Base-by-base conservation (phyloP, 2,113 vertebrate species). In the Gymnarchus niloticus region DNA sequence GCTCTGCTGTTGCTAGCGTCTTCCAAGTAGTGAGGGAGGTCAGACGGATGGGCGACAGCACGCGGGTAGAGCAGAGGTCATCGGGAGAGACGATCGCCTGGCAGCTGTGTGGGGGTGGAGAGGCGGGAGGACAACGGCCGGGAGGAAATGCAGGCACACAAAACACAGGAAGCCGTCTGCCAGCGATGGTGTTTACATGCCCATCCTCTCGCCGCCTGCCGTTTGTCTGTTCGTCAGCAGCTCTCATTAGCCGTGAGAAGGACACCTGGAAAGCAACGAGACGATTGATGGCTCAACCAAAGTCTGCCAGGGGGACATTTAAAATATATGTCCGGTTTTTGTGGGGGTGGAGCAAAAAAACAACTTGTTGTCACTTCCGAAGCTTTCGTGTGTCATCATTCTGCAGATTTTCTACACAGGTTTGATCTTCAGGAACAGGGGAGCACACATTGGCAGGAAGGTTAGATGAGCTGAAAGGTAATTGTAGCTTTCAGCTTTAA, bases 101-200 rank as follows among this genome's bases (percentile, higher is more conserved):
- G 61, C 28, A 25, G 57, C 28, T n/a, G 23, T 84, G 23, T n/a
- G 52, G 51, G 8, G 6, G n/a, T 6, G 52, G 52, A 14, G 52
- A 7, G 52, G 52, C 52, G 52, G 52, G 6, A 54, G 52, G 52
- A 14, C 6, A 7, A 14, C 6, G 52, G 52, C 12, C 8, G 9
- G 25, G 52, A 56, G 57, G 25, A 69, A 25, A 37, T 17, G 49
- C 84, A 57, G 51, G 23, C 9, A 48, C 23, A 83, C 56, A 56
- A 44, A 85, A 80, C 84, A 78, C 84, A 85, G 69, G 84, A 85
- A 84, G 73, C 69, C 23, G 69, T 23, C 84, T 80, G 73, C 59
- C 83, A 19, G 61, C 3, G 33, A 33, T 19, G 0, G 17, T 5
- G 46, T 41, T 48, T 23, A 54, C 6, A 41, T 48, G 52, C 25